Base-by-base conservation (phyloP, 2,113 vertebrate species). In the Eurystomus gularis region DNA sequence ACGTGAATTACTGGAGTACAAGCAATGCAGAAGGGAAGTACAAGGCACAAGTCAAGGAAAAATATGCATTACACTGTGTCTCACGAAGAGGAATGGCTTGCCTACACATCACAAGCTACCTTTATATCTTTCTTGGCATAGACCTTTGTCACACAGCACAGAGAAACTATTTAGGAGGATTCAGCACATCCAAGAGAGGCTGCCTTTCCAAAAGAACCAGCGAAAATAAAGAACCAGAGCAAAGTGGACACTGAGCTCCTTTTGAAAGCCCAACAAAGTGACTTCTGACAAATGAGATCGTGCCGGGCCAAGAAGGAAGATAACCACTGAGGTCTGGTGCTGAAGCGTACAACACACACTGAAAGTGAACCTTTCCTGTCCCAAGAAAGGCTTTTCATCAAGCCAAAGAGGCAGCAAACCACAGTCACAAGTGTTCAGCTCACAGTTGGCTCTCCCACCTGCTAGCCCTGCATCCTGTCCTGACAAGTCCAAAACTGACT, bases 41-140 rank as follows among this genome's bases (percentile, higher is more conserved):
- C 75, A 96, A 94, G 95, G 84, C 93, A 82, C 90, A 90, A 91
- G 93, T 49, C 96, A 96, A 95, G 87, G 94, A 49, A 95, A 97
- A 95, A 94, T 62, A 72, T 46, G 87, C 75, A 46, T 94, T 96
- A 90, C 75, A 44, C 84, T 80, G 60, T 57, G 87, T 69, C 83
- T 88, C 78, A 70, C 85, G 80, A 77, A 95, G 87, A 91, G 93
- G 71, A 94, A 94, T 85, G 92, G 92, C 73, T 90, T 93, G 93
- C 91, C 90, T 85, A 70, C 71, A 70, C 84, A 94, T 93, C 92
- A 94, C 90, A 94, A 73, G 75, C 78, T 80, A 96, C 94, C 91
- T 97, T 96, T 96, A 80, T 95, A 91, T 96, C 93, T 95, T 94
- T 88, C 82, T 95, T 96, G 96, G 94, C 94, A 80, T 29, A 54